Base-by-base conservation (phyloP, 2,113 vertebrate genomes). In the Meles meles region DNA sequence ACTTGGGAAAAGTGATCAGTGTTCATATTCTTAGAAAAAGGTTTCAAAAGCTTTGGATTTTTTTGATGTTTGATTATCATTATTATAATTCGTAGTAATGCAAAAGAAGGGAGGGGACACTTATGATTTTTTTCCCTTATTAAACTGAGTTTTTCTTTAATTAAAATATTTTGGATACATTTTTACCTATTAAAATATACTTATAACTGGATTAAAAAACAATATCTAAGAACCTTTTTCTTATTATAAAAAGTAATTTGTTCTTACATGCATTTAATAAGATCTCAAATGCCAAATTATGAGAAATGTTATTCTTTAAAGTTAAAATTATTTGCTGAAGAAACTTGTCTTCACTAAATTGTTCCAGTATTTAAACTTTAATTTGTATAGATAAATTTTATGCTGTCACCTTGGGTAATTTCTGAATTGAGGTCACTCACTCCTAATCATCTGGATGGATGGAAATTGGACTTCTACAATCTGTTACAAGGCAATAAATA, bases 41-140 rank as follows among this genome's bases (percentile, higher is more conserved):
- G 31, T 92, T 96, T 96, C 15, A 52, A 90, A 92, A 95, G 29
- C 59, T 63, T 96, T 89, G 9, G 20, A 34, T 90, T 88, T 90
- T 96, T 47, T 47, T 97, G 6, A 57, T 86, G 21, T 71, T 84
- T 88, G 10, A 81, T 87, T 81, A 92, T 74, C 25, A 81, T 11
- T 87, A 47, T 97, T 88, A 49, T 7, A 90, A 3, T 72, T 95
- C 4, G 1, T 10, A 97, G 42, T 59, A 83, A 77, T 81, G 21
- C 0, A 47, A 90, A 49, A 94, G 14, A 86, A 77, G 1, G 52
- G 79, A 59, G 47, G 15, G 0, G 0, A 47, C 17, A 76, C 0
- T 85, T 80, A 67, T 34, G 21, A 67, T 31, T 59, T 76, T 74
- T 88, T 77, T 52, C 18, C 17, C 39, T 88, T 89, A 15, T 59